Evolutionary conservation across 2,888 invertebrate species (phyloP), one percentile per base, ranked within the genome.

Genomic region (Chloroclysta siterata): DNA sequence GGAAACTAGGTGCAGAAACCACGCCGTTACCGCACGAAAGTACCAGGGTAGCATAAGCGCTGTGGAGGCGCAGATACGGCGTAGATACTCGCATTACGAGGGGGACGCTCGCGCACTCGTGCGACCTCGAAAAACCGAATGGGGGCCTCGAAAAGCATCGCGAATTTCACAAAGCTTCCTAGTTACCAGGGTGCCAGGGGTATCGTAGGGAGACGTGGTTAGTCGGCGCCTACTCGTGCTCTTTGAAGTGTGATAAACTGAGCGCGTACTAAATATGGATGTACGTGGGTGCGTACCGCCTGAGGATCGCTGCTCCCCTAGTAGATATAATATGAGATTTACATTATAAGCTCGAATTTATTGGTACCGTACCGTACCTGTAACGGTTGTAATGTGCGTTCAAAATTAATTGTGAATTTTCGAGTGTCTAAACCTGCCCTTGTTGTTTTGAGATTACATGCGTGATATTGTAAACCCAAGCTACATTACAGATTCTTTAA

Each of bases 241-340:
- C 89, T 90, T 89, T 89, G 89, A 90, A 89, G 88, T 86, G 89
- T 88, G 90, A 89, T 89, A 88, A 88, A 89, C 89, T 85, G 83
- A 82, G 81, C 81, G 80, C 76, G 77, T 80, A 80, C 85, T 84
- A 86, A 85, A 87, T 85, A 87, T 84, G 85, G 81, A 83, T 82
- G 75, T 80, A 48, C 22, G 28, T 73, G 73, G 76, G 75, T 80
- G 83, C 82, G 85, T 80, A 77, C 77, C 76, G 79, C 78, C 75
- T 75, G 70, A 78, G 78, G 70, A 68, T 57, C 66, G 62, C 70
- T 70, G 63, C 68, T 70, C 68, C 69, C 72, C 70, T 68, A 68
- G 68, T 70, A 62, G 56, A 65, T 54, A 15, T 54, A 60, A 22
- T 53, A 61, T 14, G 66, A 69, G 68, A 70, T 71, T 68, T 63